Evolutionary conservation across 2,888 invertebrate genomes (phyloP), one percentile per base, ranked within the genome.

Genomic region (Cerastis rubricosa): DNA sequence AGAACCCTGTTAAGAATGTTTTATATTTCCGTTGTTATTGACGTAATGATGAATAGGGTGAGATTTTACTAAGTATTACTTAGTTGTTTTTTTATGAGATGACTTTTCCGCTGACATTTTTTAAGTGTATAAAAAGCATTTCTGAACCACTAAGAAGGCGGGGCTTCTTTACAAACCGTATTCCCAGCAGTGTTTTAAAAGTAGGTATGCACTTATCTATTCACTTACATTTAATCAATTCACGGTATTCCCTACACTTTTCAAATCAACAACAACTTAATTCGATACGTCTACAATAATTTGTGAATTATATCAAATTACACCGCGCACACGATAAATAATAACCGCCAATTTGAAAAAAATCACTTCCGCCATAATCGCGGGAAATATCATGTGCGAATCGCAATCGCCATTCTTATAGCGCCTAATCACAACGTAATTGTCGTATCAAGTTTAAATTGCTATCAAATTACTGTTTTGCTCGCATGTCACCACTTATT

Each of bases 391-490:
- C 86, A 88, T 85, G 78, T 89, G 87, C 88, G 82, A 86, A 85
- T 85, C 79, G 81, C 74, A 73, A 90, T 88, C 85, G 85, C 82
- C 80, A 85, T 85, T 85, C 88, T 90, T 85, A 87, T 80, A 87
- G 76, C 73, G 76, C 81, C 89, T 88, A 91, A 91, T 92, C 90
- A 89, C 81, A 63, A 35, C 71, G 70, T 91, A 90, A 92, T 90
- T 88, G 89, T 83, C 85, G 83, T 91, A 92, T 91, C 88, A 90
- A 86, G 84, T 82, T 80, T 47, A 92, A 92, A 92, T 92, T 90
- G 84, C 89, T 88, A 88, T 89, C 84, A 91, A 91, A 89, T 91
- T 91, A 90, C 87, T 89, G 88, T 91, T 92, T 91, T 88, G 85
- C 87, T 89, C 87, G 89, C 91, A 91, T 91, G 91, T 91, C 91